Evolutionary conservation across 1,140 invertebrate species (phyloP).

Genomic region (Drosophila hydei): DNA sequence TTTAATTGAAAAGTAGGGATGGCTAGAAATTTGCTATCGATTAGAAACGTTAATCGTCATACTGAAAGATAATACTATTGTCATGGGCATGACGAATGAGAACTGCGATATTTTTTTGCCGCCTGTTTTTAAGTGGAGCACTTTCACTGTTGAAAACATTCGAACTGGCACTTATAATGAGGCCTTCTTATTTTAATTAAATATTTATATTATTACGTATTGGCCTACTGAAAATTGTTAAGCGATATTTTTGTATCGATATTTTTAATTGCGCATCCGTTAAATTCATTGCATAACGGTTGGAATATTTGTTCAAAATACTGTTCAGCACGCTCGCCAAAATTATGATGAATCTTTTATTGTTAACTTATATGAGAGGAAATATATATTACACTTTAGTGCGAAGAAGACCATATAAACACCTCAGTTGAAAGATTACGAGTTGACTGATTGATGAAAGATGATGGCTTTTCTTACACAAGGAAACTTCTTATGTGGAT

Average conservation of each 20-base stretch:
- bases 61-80: background rate
- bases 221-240: background rate
- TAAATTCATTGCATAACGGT: slow-evolving; percentile 6
- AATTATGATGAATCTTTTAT: background rate
- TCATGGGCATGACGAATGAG: no score
- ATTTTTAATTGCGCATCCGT: background rate
- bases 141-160: background rate
- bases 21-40: slow-evolving; percentile 29
- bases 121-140: background rate
- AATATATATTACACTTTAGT: no score
- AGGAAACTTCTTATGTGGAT: no score
- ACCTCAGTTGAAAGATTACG: background rate
- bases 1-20: slow-evolving; percentile 50
- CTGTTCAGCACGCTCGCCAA: background rate
- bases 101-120: background rate
- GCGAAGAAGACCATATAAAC: no score
- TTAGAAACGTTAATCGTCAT: background rate
- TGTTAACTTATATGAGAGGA: background rate
- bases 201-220: no score
- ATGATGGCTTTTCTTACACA: no score
- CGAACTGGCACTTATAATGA: background rate
- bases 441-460: background rate
- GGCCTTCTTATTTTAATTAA: background rate
- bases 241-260: slow-evolving; percentile 5
- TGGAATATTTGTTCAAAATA: background rate